These are phyloP conservation scores for Uria aalge DNA, from an alignment of 2,113 vertebrate species.

Conservation along the genomic window DNA sequence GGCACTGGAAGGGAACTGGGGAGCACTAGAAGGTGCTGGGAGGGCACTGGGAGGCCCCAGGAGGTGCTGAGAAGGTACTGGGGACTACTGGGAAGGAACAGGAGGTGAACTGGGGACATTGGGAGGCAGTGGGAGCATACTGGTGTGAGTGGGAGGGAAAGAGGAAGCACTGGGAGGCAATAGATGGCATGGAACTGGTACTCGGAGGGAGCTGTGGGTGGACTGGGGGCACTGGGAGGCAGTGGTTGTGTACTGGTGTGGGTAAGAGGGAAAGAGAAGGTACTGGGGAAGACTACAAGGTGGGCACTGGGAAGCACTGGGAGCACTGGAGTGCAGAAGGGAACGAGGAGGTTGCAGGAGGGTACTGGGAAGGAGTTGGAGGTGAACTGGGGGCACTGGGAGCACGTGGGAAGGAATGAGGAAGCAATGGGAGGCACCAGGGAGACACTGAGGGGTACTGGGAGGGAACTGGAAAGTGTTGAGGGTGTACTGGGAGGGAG, in stretches of 20 bases:
- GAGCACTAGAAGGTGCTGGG: too few relatives aligned
- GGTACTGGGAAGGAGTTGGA: not conserved
- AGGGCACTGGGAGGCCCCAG: not conserved
- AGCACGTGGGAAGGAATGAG: not conserved
- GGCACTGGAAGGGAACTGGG: not conserved
- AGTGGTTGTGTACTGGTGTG: not conserved
- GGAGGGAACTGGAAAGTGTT: not conserved
- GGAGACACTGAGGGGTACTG: not conserved
- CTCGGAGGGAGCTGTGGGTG: not conserved
- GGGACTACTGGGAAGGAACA: not conserved
- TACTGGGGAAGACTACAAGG: not conserved
- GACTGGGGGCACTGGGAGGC: not conserved
- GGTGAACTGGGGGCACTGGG: not conserved
- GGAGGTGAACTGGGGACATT: not conserved
- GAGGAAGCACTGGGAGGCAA: not conserved
- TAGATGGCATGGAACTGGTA: not conserved
- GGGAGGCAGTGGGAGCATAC: not conserved
- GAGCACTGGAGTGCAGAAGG: not conserved
- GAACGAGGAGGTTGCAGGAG: not conserved
- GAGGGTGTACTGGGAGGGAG: not conserved
- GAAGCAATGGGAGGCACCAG: not conserved
- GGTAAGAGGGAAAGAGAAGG: too few relatives aligned
- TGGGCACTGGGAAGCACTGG: not conserved
- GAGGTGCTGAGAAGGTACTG: not conserved
- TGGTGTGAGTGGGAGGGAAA: not conserved